Base-by-base conservation (phyloP, 1,140 invertebrate species). In the Diorhabda carinulata region DNA sequence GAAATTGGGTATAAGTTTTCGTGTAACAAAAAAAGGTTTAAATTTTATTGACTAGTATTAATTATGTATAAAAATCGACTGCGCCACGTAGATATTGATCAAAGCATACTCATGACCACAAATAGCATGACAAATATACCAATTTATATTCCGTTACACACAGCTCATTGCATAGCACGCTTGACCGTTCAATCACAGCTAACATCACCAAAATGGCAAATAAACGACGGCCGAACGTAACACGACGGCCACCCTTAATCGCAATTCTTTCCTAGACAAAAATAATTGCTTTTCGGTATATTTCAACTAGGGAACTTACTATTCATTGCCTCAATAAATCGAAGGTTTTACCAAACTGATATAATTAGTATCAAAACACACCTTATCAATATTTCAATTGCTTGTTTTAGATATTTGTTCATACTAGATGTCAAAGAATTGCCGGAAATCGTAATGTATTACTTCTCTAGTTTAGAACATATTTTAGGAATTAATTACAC, bases 91-190 rank as follows among this genome's bases (percentile, higher is more conserved):
- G 25, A 0, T 52, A 52, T 52, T 52, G 47, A 52, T 52, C 47
- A 52, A 52, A 52, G 47, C n/a, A 52, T n/a, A n/a, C 6, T 52
- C 47, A 52, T 52, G 47, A 52, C 47, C 47, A 57, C 63, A 66
- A 66, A 45, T 66, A 40, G 52, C 57, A 70, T 61, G 71, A 72
- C 68, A 77, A 78, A 78, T 78, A 70, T 74, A 72, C 74, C 73
- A 77, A 78, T 78, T 78, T 78, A 78, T 78, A 78, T 78, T 73
- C 77, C 63, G 74, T 78, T 78, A 78, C 70, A 67, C 66, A 68
- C 74, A 68, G 70, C 52, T 71, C 74, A 77, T 77, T 74, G 75
- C 67, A 43, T 72, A 25, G 40, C 64, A 73, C 70, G 73, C 69
- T 73, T 74, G 70, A 72, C 68, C 73, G 72, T 73, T 73, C 72